These are phyloP conservation scores for Melolontha melolontha DNA, from an alignment of 2,888 invertebrate genomes.

Conservation along the genomic window DNA sequence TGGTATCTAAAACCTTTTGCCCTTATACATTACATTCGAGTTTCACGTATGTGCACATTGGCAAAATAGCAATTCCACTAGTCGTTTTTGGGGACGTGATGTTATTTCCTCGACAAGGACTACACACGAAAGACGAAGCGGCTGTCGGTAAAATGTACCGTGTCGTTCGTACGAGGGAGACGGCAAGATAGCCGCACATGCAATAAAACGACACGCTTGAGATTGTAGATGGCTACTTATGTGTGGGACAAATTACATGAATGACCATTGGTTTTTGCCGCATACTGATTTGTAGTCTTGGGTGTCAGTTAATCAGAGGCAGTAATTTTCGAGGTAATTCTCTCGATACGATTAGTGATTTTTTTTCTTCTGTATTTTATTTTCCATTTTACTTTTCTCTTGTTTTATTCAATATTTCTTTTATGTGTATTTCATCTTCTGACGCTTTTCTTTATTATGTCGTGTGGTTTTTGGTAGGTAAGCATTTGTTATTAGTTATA, in stretches of 20 bases:
- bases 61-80: slow-evolving; percentile 26
- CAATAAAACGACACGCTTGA: slow-evolving; percentile 43
- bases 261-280: slow-evolving; percentile 46
- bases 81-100: slow-evolving; percentile 38
- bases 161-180: slow-evolving; percentile 16
- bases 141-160: not conserved
- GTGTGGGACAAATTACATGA: slow-evolving; percentile 47
- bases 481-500: slow-evolving; percentile 30
- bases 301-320: slow-evolving; percentile 42
- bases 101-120: slow-evolving; percentile 27
- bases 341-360: slow-evolving; percentile 30
- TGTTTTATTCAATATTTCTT: slow-evolving; percentile 13
- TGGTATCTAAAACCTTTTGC: slow-evolving; percentile 7
- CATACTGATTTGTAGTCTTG: slow-evolving; percentile 45
- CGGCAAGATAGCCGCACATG: slow-evolving; percentile 9
- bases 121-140: slow-evolving; percentile 25
- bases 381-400: slow-evolving; percentile 13
- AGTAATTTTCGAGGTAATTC: slow-evolving; percentile 39
- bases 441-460: not conserved
- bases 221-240: slow-evolving; percentile 47
- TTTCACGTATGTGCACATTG: slow-evolving; percentile 28
- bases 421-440: not conserved
- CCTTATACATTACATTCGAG: slow-evolving; percentile 21
- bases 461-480: slow-evolving; percentile 14
- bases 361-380: slow-evolving; percentile 15